Base-by-base conservation (phyloP, 2,113 vertebrate species). In the Cyanistes caeruleus region DNA sequence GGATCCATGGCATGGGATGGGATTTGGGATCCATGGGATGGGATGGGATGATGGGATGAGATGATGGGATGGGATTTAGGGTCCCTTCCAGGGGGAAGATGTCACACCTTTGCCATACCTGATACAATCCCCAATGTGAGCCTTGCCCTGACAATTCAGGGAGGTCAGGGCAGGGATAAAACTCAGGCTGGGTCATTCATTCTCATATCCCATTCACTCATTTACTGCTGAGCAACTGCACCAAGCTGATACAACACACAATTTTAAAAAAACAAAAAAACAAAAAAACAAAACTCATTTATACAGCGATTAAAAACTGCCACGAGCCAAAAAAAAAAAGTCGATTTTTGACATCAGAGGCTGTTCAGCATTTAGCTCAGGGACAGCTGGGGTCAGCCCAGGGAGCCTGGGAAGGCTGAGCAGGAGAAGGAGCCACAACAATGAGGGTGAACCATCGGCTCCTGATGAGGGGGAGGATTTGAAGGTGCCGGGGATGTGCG, bases 401-500 rank as follows among this genome's bases (percentile, higher is more conserved):
- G 74, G 75, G 48, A 16, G 72, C 44, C 49, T 35, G 17, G 27
- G 46, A 23, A 13, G 27, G 33, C 75, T 28, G 59, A 37, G 25
- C 55, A 49, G 41, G 15, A 30, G 39, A 59, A 18, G 33, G 18
- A 85, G 21, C 58, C 67, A 13, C 46, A 70, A 9, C 84, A 48
- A 3, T 11, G 19, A 53, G 9, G 22, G 16, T 3, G 27, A 75
- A 11, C 9, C 0, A 22, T 14, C 37, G 44, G 21, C 51, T 62
- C 23, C 60, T 8, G 62, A 10, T 46, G 33, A 31, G n/a, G 8
- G 2, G 13, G 62, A 46, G 16, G 20, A 20, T 55, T 18, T 30
- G 76, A 23, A 37, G 33, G 12, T 58, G 28, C 46, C 30, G 20
- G 58, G 58, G 23, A 16, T 35, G n/a, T 11, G 22, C 15, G 8